Percentiles rank a stretch among this genome's conserved stretches.
phyloP scores from a whole-genome alignment of 2,888 invertebrate genomes.

The Caenorhabditis japonica region DNA sequence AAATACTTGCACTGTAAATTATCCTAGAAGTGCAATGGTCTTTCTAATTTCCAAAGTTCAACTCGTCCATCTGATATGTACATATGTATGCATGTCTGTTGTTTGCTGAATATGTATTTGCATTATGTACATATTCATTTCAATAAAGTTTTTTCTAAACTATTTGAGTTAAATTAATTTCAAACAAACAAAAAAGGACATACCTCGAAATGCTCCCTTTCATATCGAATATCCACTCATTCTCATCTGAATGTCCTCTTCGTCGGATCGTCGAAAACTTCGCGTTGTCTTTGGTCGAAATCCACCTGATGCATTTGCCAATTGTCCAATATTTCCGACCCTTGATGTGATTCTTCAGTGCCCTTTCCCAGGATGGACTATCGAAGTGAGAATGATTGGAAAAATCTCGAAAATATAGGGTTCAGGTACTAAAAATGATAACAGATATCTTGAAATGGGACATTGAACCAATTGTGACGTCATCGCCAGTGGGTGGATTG shows the following conservation, averaged over 20 bases:
- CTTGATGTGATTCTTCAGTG: conserved; percentile 61
- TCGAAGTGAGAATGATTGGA: conserved; percentile 49
- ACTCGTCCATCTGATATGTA: too few species aligned
- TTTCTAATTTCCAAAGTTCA: too few species aligned
- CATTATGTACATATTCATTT: too few species aligned
- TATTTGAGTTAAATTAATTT: too few species aligned
- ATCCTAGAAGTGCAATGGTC: too few species aligned
- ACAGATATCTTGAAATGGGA: conserved; percentile 46
- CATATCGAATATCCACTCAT: too few species aligned
- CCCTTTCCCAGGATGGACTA: conserved; percentile 68
- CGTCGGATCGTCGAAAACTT: conserved; percentile 37
- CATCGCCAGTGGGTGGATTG: conserved; percentile 47
- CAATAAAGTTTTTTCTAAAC: too few species aligned
- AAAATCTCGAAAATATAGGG: not conserved
- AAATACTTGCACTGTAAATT: too few species aligned
- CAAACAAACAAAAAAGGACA: too few species aligned
- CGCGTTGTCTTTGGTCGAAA: conserved; percentile 66
- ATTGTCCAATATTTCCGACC: conserved; percentile 64
- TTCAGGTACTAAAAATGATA: conserved; percentile 54
- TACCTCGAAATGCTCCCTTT: too few species aligned
- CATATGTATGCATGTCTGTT: too few species aligned
- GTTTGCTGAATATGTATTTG: too few species aligned
- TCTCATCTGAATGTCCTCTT: conserved; percentile 13
- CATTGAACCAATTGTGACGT: conserved; percentile 42
- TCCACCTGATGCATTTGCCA: conserved; percentile 68